These are phyloP conservation scores for Dromaius novaehollandiae DNA, from an alignment of 2,113 vertebrate genomes.

Conservation along the genomic window DNA sequence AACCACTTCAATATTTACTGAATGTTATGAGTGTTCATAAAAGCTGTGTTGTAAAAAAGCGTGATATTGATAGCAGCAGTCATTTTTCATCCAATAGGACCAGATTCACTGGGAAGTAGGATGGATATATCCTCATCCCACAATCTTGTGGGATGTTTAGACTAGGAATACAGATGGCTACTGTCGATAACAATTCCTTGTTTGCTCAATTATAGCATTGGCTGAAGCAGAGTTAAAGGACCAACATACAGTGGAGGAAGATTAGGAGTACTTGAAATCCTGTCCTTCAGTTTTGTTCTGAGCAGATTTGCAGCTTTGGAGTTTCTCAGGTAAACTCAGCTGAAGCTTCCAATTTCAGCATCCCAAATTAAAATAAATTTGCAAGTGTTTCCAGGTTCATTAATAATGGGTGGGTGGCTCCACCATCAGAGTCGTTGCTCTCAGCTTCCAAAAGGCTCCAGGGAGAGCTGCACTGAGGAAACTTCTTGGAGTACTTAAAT, in stretches of 20 bases:
- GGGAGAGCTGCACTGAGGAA: neutral
- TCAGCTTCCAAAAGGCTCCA: neutral
- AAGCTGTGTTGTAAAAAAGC: neutral
- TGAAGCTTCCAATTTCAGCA: neutral
- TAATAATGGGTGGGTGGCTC: slow-evolving; percentile 3
- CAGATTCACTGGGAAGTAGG: neutral
- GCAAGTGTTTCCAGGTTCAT: slow-evolving; percentile 28
- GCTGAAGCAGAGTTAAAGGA: neutral
- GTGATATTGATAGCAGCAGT: neutral
- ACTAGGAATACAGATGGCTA: neutral
- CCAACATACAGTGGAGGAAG: neutral
- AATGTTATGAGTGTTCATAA: accelerated
- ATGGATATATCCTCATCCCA: neutral
- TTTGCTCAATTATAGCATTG: neutral
- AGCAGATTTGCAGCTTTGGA: neutral
- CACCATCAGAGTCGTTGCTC: neutral
- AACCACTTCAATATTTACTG: neutral
- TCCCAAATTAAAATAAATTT: slow-evolving; percentile 28
- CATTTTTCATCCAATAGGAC: neutral
- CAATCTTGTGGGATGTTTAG: neutral
- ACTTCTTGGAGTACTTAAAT: slow-evolving; percentile 26
- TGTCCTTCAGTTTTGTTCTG: neutral
- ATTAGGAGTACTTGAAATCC: neutral
- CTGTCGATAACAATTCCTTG: neutral
- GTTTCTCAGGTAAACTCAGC: neutral